phyloP scores from a whole-genome alignment of 2,113 vertebrate genomes.

The Actenoides hombroni region DNA sequence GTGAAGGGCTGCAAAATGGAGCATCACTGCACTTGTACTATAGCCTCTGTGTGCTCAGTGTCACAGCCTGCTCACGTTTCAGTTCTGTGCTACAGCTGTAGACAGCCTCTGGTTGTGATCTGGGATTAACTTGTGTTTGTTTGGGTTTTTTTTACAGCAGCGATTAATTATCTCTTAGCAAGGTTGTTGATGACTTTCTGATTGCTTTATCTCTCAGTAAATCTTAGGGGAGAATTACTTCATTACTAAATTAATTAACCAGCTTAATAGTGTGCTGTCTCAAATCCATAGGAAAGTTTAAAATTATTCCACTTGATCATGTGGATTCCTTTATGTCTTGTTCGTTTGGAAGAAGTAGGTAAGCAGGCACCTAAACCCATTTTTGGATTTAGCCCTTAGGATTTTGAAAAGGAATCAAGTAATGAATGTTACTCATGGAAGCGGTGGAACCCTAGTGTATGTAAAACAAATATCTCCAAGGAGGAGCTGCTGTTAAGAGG shows the following conservation, averaged over 20 bases:
- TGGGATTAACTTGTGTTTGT: background rate
- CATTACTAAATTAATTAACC: constrained; percentile 16
- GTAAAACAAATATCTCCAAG: background rate
- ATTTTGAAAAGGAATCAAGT: background rate
- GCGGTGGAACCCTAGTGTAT: no score
- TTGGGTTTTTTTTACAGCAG: background rate
- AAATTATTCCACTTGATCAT: background rate
- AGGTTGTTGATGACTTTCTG: background rate
- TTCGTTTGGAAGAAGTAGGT: background rate
- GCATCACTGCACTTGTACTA: background rate
- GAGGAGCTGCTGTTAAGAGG: background rate
- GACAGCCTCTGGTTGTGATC: background rate
- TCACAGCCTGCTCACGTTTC: background rate
- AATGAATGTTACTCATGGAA: background rate
- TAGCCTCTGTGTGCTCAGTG: background rate
- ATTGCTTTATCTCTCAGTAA: background rate
- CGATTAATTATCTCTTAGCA: background rate
- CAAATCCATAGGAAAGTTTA: background rate
- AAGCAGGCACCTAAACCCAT: background rate
- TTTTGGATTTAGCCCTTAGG: background rate
- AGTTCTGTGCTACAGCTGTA: background rate
- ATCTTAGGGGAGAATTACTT: background rate
- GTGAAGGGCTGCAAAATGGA: background rate
- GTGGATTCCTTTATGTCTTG: background rate
- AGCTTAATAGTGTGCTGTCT: background rate